Percentiles rank a stretch among this genome's conserved stretches.
These are phyloP conservation scores for Nanorana parkeri DNA, from an alignment of 2,113 vertebrate species.

Conservation along the genomic window DNA sequence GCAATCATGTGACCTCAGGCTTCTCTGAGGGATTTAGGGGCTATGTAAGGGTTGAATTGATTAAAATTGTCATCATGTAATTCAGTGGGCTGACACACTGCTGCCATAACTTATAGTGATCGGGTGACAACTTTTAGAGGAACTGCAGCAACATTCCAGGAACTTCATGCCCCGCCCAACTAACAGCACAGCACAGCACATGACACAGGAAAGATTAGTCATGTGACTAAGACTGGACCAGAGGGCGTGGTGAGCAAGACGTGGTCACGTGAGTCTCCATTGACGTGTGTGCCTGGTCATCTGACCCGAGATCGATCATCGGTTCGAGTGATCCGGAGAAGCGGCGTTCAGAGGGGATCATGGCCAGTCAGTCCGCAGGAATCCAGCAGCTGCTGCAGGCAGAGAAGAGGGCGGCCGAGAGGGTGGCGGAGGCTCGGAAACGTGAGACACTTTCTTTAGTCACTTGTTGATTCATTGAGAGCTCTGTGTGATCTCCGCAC, in stretches of 20 bases:
- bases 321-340: constrained; percentile 33
- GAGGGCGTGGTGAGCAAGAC: not conserved
- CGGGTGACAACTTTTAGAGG: too few species aligned
- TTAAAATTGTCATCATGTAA: too few species aligned
- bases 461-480: not conserved
- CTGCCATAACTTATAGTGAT: too few species aligned
- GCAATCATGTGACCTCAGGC: too few species aligned
- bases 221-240: not conserved
- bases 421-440: constrained; percentile 94
- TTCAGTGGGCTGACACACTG: too few species aligned
- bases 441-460: constrained; percentile 74
- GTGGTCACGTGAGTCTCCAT: constrained; percentile 9
- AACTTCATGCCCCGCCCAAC: too few species aligned
- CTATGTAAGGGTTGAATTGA: too few species aligned
- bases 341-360: constrained; percentile 55
- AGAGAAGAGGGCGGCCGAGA: constrained; percentile 94
- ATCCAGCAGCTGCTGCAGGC: constrained; percentile 97
- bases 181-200: too few species aligned
- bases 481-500: not conserved
- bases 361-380: constrained; percentile 96
- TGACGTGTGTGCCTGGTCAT: constrained; percentile 40
- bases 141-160: too few species aligned
- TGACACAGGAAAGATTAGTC: not conserved
- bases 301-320: not conserved
- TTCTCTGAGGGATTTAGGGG: too few species aligned